phyloP scores from a whole-genome alignment of 2,113 vertebrate genomes.

The Semnopithecus entellus region DNA sequence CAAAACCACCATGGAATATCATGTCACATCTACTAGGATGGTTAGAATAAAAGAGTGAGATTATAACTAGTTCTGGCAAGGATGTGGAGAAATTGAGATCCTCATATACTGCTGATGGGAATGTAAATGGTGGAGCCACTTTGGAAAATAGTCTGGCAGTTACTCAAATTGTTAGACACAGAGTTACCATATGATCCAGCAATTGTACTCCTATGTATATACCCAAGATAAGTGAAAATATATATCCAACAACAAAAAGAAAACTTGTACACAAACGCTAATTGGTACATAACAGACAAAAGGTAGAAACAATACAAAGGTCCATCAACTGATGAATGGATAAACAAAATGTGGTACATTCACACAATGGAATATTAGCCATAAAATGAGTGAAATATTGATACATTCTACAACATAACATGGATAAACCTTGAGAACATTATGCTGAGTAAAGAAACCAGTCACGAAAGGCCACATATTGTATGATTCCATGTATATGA shows the following conservation, averaged over 20 bases:
- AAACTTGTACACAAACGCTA: background rate
- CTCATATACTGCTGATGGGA: background rate
- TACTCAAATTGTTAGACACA: background rate
- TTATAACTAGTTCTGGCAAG: background rate
- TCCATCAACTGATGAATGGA: background rate
- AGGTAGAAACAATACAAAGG: background rate
- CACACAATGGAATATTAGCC: background rate
- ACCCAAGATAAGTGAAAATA: background rate
- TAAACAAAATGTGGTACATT: background rate
- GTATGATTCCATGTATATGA: background rate
- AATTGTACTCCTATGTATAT: background rate
- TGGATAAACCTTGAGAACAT: background rate
- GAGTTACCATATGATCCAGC: background rate
- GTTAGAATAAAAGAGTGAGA: background rate
- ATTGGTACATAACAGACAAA: background rate
- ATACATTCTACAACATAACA: background rate
- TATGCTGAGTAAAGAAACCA: background rate
- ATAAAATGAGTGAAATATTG: background rate
- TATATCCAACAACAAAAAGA: background rate
- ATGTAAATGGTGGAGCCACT: background rate
- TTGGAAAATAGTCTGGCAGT: background rate
- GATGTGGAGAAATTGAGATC: background rate
- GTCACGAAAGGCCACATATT: background rate
- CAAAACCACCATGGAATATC: background rate
- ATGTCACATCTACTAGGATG: background rate